Conservation (phyloP, 1,140 invertebrate genomes). For the Pseudomyrmex flavicornis region DNA sequence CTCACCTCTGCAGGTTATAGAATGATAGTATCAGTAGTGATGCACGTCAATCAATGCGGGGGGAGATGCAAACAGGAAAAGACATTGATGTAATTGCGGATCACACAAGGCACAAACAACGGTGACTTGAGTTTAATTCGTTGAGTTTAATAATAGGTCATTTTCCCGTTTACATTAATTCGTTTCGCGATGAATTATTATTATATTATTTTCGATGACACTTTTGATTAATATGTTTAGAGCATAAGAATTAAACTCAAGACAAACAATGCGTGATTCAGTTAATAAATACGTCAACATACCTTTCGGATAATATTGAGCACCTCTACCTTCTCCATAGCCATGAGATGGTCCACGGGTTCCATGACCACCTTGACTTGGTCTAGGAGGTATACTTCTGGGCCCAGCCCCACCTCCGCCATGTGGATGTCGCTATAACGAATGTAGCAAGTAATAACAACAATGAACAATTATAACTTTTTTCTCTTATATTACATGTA, state of each 20-base stretch:
- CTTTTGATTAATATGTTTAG: constrained; percentile 21
- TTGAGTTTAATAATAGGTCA: neutral
- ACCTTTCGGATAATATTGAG: constrained; percentile 92
- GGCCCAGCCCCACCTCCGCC: constrained; percentile 83
- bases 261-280: constrained; percentile 56
- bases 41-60: constrained; percentile 84
- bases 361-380: constrained; percentile 75
- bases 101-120: constrained; percentile 60
- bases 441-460: neutral
- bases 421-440: constrained; percentile 82
- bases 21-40: constrained; percentile 84
- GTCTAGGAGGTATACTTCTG: constrained; percentile 85
- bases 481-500: neutral
- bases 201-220: neutral
- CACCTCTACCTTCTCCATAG: constrained; percentile 89
- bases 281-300: constrained; percentile 68
- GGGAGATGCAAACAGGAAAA: constrained; percentile 83
- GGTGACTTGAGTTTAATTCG: constrained; percentile 69
- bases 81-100: constrained; percentile 79
- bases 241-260: constrained; percentile 68
- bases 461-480: neutral
- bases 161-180: constrained; percentile 19
- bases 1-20: constrained; percentile 85
- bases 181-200: neutral
- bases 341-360: constrained; percentile 87